Base-by-base conservation (phyloP, 1,140 invertebrate species). In the Heliconius himera region DNA sequence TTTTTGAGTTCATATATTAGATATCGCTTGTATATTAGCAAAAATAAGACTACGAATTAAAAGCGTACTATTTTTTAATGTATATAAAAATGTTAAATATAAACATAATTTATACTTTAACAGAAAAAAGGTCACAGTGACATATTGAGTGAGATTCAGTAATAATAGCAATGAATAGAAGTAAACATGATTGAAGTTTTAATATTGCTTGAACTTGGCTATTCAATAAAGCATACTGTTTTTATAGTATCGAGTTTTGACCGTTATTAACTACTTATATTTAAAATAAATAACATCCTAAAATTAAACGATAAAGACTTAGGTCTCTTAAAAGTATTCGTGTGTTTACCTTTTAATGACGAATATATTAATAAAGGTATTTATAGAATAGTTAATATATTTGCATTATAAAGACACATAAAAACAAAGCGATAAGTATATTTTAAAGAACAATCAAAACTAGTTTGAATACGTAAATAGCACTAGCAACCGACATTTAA, bases 141-240 rank as follows among this genome's bases (percentile, higher is more conserved):
- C 82, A 76, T 82, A 84, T 81, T 83, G 80, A 66, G 22, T 66
- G n/a, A 75, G 78, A 81, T 82, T 80, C 77, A 82, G 83, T 83
- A 84, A 80, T 82, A 79, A 80, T 83, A 51, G 71, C 75, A 76
- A 76, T 76, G 54, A 73, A 75, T 49, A 73, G 49, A 20, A 46
- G 9, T 46, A 60, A 76, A 73, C 82, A 22, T 56, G 22, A 56
- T 22, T n/a, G n/a, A 56, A 56, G 20, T 22, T 3, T n/a, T 56
- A 22, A 56, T 56, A 1, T 56, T 56, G 54, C 54, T 54, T n/a
- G 20, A 46, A 46, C 41, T 46, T 5, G 13, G 3, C 13, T 16
- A 46, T 46, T 46, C 41, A 41, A 9, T 41, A 41, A 41, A 41
- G 13, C 4, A 46, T 4, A 16, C 51, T 20, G 6, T 54, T 54